Conservation (phyloP, 92 coral and sea anemone species). For the Actinostola sp. region DNA sequence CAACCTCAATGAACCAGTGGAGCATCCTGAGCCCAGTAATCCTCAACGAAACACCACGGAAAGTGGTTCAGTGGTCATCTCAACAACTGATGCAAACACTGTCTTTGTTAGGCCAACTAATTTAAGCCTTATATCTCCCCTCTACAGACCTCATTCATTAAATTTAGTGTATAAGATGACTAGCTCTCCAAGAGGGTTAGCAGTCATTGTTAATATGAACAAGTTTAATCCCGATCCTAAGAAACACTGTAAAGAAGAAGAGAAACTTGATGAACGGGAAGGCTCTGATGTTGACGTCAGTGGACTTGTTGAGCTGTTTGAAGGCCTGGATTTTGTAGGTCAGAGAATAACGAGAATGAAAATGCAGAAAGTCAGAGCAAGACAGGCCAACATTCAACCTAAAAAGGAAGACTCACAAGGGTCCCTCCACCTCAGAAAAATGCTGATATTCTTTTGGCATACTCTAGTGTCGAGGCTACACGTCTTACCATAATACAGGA, state of each 20-base stretch:
- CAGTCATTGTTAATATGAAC: slow-evolving; percentile 71
- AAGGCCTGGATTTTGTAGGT: slow-evolving; percentile 56
- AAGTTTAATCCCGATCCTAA: slow-evolving; percentile 31
- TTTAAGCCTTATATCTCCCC: slow-evolving; percentile 16
- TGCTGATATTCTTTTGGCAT: slow-evolving; percentile 77
- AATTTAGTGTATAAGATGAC: slow-evolving; percentile 68
- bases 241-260: background rate
- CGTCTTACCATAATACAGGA: slow-evolving; percentile 56
- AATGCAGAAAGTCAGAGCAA: slow-evolving; percentile 17
- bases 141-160: slow-evolving; percentile 14
- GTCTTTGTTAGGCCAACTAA: slow-evolving; percentile 8
- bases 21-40: background rate
- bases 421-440: slow-evolving; percentile 45
- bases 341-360: slow-evolving; percentile 4
- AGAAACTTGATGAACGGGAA: slow-evolving; percentile 37
- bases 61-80: background rate
- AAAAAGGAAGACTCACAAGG: background rate
- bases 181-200: slow-evolving; percentile 72
- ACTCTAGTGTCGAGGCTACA: slow-evolving; percentile 69
- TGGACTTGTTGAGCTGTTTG: slow-evolving; percentile 51
- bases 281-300: slow-evolving; percentile 69
- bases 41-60: background rate
- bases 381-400: background rate
- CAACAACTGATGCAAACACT: background rate
- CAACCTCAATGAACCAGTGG: background rate